A percentile compares a stretch with the other conserved stretches of the same genome.
Evolutionary conservation across 2,797 vertebrate genomes (phyloP).

Genomic region (Tokudaia muenninki): DNA sequence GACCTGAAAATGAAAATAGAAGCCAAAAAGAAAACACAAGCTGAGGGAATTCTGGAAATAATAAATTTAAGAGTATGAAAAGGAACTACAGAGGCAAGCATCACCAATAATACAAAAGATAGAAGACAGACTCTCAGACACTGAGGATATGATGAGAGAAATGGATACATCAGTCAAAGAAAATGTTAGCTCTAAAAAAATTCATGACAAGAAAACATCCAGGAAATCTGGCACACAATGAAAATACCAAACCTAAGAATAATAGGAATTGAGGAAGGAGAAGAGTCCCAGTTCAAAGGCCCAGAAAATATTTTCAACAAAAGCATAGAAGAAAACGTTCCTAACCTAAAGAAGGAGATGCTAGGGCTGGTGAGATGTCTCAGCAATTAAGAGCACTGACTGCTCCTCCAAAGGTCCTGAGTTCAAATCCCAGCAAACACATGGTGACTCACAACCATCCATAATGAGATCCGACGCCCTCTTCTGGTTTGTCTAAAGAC

Average conservation of each 20-base stretch:
- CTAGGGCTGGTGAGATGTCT: no score
- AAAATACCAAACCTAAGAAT: background rate
- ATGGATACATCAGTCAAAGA: background rate
- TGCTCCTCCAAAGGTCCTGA: no score
- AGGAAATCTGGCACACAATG: background rate
- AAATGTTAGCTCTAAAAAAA: background rate
- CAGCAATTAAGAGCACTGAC: no score
- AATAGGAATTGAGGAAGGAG: background rate
- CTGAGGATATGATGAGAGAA: background rate
- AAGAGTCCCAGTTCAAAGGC: background rate
- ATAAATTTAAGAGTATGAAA: background rate
- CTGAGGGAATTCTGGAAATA: background rate
- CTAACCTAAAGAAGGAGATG: background rate
- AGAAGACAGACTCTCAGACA: background rate
- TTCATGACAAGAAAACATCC: background rate
- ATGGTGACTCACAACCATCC: no score
- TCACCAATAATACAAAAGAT: background rate
- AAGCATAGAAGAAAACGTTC: background rate
- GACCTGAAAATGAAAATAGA: background rate
- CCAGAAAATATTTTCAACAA: background rate
- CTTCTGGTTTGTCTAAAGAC: no score
- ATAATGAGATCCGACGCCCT: no score
- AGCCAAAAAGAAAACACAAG: background rate
- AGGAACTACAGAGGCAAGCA: background rate
- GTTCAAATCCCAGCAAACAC: no score